A percentile compares a stretch with the other conserved stretches of the same genome.
These are phyloP conservation scores for Cassiopea xamachana DNA, from an alignment of 30 jellyfish, hydroid and myxozoan genomes.

Conservation along the genomic window DNA sequence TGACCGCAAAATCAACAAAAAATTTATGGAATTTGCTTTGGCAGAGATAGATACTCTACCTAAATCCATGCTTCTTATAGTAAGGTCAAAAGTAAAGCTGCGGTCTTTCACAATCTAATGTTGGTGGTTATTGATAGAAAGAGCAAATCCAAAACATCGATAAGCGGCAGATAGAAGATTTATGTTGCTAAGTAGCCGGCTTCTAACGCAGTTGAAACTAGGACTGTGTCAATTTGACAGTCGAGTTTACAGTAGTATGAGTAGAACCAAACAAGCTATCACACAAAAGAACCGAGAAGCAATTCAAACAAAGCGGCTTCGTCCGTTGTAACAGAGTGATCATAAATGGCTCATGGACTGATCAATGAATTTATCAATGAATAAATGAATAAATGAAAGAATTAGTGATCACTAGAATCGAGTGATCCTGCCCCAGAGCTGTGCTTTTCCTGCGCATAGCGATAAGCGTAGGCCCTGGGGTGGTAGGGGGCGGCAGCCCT, in stretches of 20 bases:
- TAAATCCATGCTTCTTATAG: neutral
- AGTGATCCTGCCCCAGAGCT: too few species aligned
- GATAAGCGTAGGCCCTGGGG: too few species aligned
- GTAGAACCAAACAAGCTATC: too few species aligned
- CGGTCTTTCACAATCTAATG: neutral
- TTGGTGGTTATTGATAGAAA: neutral
- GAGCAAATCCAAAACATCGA: neutral
- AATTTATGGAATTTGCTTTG: neutral
- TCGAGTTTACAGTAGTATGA: neutral
- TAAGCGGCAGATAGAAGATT: neutral
- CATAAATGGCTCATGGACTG: neutral
- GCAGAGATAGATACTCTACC: neutral
- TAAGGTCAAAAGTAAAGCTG: conserved; percentile 1
- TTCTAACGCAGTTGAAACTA: neutral
- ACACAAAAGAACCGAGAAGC: too few species aligned
- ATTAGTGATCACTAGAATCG: neutral
- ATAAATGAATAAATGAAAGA: conserved; percentile 8
- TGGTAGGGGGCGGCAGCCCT: too few species aligned
- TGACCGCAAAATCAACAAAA: neutral
- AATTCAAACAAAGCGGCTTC: too few species aligned
- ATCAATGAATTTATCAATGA: neutral
- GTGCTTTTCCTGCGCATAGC: too few species aligned
- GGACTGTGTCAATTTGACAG: neutral
- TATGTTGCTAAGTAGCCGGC: neutral
- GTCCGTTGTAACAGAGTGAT: too few species aligned